A percentile compares a stretch with the other conserved stretches of the same genome.
Evolutionary conservation across 2,888 invertebrate genomes (phyloP).

Genomic region (Metallyticus violacea): DNA sequence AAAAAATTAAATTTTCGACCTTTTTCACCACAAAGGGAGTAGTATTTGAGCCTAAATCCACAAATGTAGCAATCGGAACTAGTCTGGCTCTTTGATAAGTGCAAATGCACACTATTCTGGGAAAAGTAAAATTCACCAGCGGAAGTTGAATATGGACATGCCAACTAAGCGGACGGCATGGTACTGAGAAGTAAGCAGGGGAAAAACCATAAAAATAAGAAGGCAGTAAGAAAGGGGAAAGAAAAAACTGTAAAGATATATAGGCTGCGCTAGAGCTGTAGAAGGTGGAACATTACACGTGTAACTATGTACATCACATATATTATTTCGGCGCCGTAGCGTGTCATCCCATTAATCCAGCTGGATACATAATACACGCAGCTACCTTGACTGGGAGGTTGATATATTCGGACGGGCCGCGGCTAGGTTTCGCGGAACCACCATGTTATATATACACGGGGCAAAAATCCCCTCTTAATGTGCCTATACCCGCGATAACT

Average conservation of each 20-base stretch:
- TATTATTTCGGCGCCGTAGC: not conserved
- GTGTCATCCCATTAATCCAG: not conserved
- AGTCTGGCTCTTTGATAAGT: too few species aligned
- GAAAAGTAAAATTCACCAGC: too few species aligned
- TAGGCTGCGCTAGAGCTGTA: not conserved
- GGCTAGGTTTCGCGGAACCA: not conserved
- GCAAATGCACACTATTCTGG: too few species aligned
- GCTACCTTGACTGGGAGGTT: not conserved
- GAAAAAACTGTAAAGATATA: not conserved
- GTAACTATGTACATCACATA: not conserved
- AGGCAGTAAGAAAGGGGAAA: not conserved
- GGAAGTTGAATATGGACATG: too few species aligned
- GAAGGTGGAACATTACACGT: too few species aligned
- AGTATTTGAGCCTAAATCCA: too few species aligned
- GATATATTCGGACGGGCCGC: not conserved
- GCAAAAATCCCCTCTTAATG: not conserved
- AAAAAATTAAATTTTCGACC: too few species aligned
- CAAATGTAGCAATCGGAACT: too few species aligned
- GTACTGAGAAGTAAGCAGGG: too few species aligned
- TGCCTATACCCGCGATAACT: not conserved
- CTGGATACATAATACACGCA: not conserved
- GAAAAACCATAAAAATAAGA: too few species aligned
- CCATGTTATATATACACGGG: not conserved
- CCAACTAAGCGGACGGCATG: too few species aligned
- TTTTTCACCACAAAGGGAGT: too few species aligned